Conservation (phyloP, 1,140 invertebrate species). For the Aphaenogaster floridana region DNA sequence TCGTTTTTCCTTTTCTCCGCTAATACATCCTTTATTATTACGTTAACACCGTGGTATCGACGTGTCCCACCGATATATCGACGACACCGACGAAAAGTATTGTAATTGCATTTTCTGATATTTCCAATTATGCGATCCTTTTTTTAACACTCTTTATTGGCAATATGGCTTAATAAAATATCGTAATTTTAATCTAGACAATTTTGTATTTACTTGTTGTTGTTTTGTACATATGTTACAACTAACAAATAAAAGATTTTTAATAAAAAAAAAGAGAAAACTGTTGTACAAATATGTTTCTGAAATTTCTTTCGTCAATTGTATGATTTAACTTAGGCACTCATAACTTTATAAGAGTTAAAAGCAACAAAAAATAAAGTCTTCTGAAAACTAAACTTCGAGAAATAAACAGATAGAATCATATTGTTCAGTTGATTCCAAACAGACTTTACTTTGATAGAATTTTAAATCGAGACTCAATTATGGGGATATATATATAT, state of each 20-base stretch:
- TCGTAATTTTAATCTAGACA: not conserved
- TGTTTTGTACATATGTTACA: not conserved
- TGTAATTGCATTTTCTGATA: conserved; percentile 29
- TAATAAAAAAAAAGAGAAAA: not conserved
- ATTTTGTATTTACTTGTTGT: not conserved
- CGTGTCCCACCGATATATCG: conserved; percentile 11
- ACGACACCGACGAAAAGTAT: not conserved
- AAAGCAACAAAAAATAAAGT: not conserved
- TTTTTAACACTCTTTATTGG: conserved; percentile 14
- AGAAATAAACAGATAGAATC: not conserved
- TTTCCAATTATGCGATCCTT: not conserved
- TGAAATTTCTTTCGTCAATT: not conserved
- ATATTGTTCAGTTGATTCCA: not conserved
- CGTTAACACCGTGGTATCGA: conserved; percentile 12
- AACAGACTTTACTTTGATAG: not conserved
- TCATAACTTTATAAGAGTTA: not conserved
- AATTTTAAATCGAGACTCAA: not conserved
- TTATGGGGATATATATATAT: not conserved
- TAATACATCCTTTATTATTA: conserved; percentile 25
- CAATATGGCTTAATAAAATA: not conserved
- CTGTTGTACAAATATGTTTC: not conserved
- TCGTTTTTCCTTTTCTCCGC: not conserved
- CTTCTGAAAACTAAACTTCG: not conserved
- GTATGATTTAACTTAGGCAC: not conserved
- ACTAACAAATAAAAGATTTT: not conserved